phyloP scores from a whole-genome alignment of 2,797 vertebrate species.

The Sphaeramia orbicularis region DNA sequence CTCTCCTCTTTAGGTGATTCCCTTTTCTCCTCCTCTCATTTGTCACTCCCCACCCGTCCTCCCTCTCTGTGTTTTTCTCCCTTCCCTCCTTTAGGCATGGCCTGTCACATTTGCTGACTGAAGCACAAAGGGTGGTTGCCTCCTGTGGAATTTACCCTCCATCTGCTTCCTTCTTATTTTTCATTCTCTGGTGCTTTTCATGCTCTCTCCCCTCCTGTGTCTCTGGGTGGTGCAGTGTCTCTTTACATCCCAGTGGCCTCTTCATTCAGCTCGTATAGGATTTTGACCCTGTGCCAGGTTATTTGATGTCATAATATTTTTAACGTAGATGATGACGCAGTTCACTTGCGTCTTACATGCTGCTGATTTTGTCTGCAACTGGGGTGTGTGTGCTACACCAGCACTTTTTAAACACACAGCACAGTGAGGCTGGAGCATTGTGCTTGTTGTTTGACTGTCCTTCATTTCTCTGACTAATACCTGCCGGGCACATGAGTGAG shows the following conservation, averaged over 20 bases:
- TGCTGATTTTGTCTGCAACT: constrained; percentile 34
- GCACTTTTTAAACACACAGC: constrained; percentile 44
- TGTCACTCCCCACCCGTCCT: constrained; percentile 39
- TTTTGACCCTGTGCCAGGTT: constrained; percentile 35
- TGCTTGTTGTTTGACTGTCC: constrained; percentile 19
- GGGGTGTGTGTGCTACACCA: constrained; percentile 34
- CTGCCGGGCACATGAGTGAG: constrained; percentile 8
- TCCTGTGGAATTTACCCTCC: constrained; percentile 60
- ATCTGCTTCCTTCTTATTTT: constrained; percentile 55
- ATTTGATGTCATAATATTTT: constrained; percentile 52
- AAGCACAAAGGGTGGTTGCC: constrained; percentile 60
- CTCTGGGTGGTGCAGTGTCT: constrained; percentile 14
- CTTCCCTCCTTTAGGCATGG: constrained; percentile 43
- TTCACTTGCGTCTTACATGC: constrained; percentile 28
- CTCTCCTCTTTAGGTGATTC: constrained; percentile 37
- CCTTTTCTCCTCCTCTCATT: constrained; percentile 41
- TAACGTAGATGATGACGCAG: constrained; percentile 58
- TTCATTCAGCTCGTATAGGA: constrained; percentile 18
- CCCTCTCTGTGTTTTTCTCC: constrained; percentile 36
- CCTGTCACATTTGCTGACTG: constrained; percentile 72
- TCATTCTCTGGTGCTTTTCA: constrained; percentile 9
- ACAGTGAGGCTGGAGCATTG: constrained; percentile 6
- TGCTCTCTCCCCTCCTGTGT: constrained; percentile 20
- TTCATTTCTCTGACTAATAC: constrained; percentile 20
- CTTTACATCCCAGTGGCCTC: neutral